Conservation (phyloP, 2,113 vertebrate genomes). For the Myanophis thanlyinensis region DNA sequence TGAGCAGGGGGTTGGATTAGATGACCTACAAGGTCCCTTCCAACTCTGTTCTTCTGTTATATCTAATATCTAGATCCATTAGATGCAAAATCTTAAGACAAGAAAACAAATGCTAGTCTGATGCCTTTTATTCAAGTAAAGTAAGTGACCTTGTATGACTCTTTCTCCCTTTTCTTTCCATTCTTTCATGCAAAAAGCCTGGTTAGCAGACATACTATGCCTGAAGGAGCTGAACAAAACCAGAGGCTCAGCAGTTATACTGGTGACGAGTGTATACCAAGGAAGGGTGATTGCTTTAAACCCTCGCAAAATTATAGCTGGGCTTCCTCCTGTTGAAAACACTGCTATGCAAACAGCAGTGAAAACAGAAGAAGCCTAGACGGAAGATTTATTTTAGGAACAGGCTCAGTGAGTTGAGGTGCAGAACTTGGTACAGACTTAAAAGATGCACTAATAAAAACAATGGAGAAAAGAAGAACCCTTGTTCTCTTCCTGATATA, state of each 20-base stretch:
- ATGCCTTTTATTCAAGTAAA: background rate
- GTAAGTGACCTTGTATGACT: background rate
- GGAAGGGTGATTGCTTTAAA: background rate
- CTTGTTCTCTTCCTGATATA: too few relatives aligned
- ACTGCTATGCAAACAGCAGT: background rate
- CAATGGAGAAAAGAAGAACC: background rate
- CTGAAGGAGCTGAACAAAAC: fast-evolving
- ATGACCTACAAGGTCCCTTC: too few relatives aligned
- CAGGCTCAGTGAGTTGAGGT: background rate
- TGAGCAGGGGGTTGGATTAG: too few relatives aligned
- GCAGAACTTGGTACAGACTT: too few relatives aligned
- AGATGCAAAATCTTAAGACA: background rate
- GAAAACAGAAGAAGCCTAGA: background rate
- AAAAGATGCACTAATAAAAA: background rate
- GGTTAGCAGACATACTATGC: background rate
- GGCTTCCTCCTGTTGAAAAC: background rate
- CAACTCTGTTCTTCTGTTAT: too few relatives aligned
- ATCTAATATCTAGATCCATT: too few relatives aligned
- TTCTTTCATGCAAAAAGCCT: background rate
- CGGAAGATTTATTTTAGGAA: slow-evolving; percentile 11
- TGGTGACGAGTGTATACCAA: background rate
- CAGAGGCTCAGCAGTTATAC: background rate
- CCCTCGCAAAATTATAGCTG: background rate
- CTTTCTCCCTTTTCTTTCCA: background rate
- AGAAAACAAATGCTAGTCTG: background rate